These are phyloP conservation scores for Antheraea mylitta DNA, from an alignment of 1,140 invertebrate species.

Conservation along the genomic window DNA sequence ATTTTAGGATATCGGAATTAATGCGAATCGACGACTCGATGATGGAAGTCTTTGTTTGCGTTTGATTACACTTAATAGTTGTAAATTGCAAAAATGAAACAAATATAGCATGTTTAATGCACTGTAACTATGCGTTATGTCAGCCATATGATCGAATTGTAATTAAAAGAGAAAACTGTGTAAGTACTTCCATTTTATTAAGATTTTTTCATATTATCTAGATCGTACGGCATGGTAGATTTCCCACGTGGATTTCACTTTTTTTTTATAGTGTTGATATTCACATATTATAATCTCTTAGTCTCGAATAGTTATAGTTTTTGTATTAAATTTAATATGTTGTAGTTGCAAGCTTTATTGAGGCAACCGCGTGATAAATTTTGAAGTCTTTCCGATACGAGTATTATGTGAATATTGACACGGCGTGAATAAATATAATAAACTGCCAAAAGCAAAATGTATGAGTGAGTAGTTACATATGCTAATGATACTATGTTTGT, in stretches of 20 bases:
- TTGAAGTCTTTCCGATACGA: conserved; percentile 21
- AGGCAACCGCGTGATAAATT: conserved; percentile 11
- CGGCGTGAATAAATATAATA: conserved; percentile 50
- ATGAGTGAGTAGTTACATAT: conserved; percentile 23
- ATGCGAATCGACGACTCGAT: conserved; percentile 44
- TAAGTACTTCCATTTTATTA: conserved; percentile 76
- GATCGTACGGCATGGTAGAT: conserved; percentile 61
- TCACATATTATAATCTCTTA: conserved; percentile 45
- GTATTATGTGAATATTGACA: conserved; percentile 65
- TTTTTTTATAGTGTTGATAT: conserved; percentile 41
- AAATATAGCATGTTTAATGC: conserved; percentile 58
- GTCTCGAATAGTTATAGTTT: conserved; percentile 8
- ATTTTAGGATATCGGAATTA: neutral
- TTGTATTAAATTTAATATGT: neutral
- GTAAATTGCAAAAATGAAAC: conserved; percentile 50
- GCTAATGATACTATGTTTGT: conserved; percentile 15
- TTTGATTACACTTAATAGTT: conserved; percentile 56
- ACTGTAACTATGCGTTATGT: conserved; percentile 57
- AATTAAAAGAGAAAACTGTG: conserved; percentile 40
- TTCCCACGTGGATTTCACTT: conserved; percentile 20
- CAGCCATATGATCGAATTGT: conserved; percentile 69
- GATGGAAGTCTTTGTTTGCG: conserved; percentile 53
- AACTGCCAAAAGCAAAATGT: conserved; percentile 72
- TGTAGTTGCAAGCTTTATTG: conserved; percentile 17
- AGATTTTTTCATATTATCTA: conserved; percentile 64